Base-by-base conservation (phyloP, 2,888 invertebrate genomes). In the Meteorus colon region DNA sequence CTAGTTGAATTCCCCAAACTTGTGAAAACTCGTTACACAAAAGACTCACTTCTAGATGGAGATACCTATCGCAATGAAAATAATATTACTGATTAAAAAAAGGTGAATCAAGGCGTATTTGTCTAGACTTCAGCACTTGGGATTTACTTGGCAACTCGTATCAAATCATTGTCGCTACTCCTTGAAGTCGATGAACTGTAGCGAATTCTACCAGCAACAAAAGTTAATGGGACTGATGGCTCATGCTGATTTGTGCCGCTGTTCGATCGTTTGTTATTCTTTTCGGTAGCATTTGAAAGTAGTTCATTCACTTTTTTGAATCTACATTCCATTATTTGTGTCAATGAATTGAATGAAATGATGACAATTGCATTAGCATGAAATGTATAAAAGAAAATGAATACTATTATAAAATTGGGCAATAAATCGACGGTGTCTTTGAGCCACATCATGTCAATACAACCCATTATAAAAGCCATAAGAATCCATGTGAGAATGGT, bases 331-430 rank as follows among this genome's bases (percentile, higher is more conserved):
- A 65, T 65, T 41, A 65, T 55, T 67, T 16, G 27, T 37, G 41
- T 24, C 34, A 10, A 55, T 55, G 6, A 59, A 45, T 37, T 66
- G 4, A 24, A 19, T 41, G 27, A 10, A 66, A 31, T 16, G 55
- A 66, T 48, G 27, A 41, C 34, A 8, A 27, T 10, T 45, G 48
- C 1, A 68, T 68, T 68, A 71, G 81, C 81, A 63, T 74, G 24
- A 73, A 48, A 16, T 12, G 37, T 27, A 70, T 62, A 12, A 63
- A 66, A 60, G 62, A 79, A 3, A 48, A 76, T 48, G 4, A 4
- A 14, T 27, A 19, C 27, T 14, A 59, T 16, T n/a, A 69, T 75
- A 6, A 71, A 27, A 1, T 16, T 51, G 12, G 41, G 29, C 16
- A 48, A 29, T 12, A 51, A 8, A 34, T 34, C 48, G 24, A 29